Conservation (phyloP, 1,140 invertebrate genomes). For the Drosophila arizonae region DNA sequence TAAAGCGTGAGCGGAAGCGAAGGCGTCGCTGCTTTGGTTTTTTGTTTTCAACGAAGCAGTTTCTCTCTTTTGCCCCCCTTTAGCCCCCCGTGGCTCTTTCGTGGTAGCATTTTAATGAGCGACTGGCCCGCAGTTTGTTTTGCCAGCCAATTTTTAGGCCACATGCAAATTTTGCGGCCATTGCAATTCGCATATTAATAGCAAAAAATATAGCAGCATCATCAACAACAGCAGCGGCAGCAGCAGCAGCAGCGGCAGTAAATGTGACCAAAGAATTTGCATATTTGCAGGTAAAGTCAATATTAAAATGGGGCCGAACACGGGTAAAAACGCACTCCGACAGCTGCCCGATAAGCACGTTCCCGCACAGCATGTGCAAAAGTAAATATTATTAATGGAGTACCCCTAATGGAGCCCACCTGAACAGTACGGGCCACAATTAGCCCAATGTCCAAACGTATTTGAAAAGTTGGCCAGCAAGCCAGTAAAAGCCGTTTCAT, state of each 20-base stretch:
- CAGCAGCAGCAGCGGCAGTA: background rate
- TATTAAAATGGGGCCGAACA: conserved; percentile 38
- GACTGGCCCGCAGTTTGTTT: conserved; percentile 31
- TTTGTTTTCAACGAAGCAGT: conserved; percentile 26
- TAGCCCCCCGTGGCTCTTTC: conserved; percentile 9
- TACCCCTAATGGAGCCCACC: background rate
- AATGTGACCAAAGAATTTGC: conserved; percentile 52
- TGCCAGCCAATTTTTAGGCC: conserved; percentile 52
- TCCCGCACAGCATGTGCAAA: background rate
- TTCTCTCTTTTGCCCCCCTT: background rate
- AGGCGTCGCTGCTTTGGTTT: conserved; percentile 46
- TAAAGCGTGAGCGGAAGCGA: conserved; percentile 43
- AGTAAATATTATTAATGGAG: conserved; percentile 3
- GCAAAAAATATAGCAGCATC: conserved; percentile 35
- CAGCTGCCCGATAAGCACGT: conserved; percentile 5
- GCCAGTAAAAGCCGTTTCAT: conserved; percentile 16
- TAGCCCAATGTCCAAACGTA: conserved; percentile 4
- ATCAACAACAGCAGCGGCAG: no score
- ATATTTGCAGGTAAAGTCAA: conserved; percentile 37
- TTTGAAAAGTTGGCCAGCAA: background rate
- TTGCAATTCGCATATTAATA: conserved; percentile 65
- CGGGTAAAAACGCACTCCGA: conserved; percentile 57
- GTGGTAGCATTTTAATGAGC: conserved; percentile 70
- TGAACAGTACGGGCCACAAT: background rate
- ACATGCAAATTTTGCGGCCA: conserved; percentile 63